Percentiles rank a stretch among this genome's conserved stretches.
phyloP scores from a whole-genome alignment of 2,888 invertebrate genomes.

The Nomada ruficornis region DNA sequence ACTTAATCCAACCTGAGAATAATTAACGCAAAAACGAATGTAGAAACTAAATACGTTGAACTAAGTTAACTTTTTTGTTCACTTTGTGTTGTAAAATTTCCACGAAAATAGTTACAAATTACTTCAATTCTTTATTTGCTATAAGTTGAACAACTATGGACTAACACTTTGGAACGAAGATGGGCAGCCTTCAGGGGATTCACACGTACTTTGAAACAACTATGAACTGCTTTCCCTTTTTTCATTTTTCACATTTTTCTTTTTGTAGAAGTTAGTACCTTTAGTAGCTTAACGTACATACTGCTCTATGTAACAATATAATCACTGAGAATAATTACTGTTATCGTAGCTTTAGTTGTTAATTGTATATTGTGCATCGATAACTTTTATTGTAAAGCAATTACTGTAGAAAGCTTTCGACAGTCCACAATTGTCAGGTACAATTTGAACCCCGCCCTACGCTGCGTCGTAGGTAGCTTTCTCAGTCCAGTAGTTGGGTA shows the following conservation, averaged over 20 bases:
- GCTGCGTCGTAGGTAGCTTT: slow-evolving; percentile 39
- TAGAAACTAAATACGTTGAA: neutral
- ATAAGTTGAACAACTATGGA: too few species aligned
- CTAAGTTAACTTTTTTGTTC: slow-evolving; percentile 10
- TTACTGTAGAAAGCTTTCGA: slow-evolving; percentile 60
- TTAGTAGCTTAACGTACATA: too few species aligned
- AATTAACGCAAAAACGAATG: neutral
- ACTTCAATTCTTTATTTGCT: neutral
- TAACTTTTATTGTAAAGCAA: slow-evolving; percentile 60
- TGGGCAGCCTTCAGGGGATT: too few species aligned
- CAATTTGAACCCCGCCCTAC: slow-evolving; percentile 48
- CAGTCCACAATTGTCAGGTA: slow-evolving; percentile 48
- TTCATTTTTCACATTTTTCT: too few species aligned
- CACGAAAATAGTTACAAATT: neutral
- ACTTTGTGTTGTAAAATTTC: neutral
- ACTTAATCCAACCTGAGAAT: slow-evolving; percentile 2
- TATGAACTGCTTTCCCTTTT: too few species aligned
- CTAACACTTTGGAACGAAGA: too few species aligned
- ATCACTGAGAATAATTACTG: slow-evolving; percentile 14
- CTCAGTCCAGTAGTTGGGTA: slow-evolving; percentile 56
- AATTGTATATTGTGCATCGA: slow-evolving; percentile 40
- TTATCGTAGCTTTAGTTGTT: neutral
- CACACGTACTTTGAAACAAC: too few species aligned
- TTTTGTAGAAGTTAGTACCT: too few species aligned
- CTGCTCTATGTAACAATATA: neutral